These are phyloP conservation scores for Alexandromys fortis DNA, from an alignment of 2,113 vertebrate genomes.

Conservation along the genomic window DNA sequence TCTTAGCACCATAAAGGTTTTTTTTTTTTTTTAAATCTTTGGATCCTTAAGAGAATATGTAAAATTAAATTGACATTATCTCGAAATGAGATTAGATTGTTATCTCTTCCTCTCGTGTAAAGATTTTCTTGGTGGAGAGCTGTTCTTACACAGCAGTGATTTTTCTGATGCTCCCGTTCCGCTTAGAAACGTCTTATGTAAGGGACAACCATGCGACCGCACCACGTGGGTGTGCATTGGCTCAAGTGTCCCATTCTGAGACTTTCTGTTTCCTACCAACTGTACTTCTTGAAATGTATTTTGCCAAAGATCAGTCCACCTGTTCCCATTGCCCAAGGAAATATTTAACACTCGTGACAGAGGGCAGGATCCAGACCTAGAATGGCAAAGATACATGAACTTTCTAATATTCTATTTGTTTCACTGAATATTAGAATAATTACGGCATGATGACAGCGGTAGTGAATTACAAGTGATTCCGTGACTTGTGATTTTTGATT, in stretches of 20 bases:
- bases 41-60: slow-evolving; percentile 40
- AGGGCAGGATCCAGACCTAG: background rate
- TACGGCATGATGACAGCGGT: background rate
- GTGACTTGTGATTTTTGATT: background rate
- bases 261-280: background rate
- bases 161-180: background rate
- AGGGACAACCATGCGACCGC: background rate
- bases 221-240: background rate
- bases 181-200: background rate
- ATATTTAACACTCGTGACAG: background rate
- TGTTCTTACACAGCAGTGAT: background rate
- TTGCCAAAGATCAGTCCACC: background rate
- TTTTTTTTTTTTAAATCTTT: slow-evolving; percentile 16
- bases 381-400: background rate
- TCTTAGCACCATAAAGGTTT: slow-evolving; percentile 41
- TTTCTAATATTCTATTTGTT: background rate
- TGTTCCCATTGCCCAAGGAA: background rate
- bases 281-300: background rate
- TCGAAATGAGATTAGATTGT: background rate
- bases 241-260: background rate
- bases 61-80: slow-evolving; percentile 65
- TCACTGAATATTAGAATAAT: slow-evolving; percentile 14
- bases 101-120: background rate
- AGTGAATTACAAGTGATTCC: background rate
- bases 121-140: background rate